Evolutionary conservation across 2,888 invertebrate species (phyloP).

Genomic region (Capitulum mitella): DNA sequence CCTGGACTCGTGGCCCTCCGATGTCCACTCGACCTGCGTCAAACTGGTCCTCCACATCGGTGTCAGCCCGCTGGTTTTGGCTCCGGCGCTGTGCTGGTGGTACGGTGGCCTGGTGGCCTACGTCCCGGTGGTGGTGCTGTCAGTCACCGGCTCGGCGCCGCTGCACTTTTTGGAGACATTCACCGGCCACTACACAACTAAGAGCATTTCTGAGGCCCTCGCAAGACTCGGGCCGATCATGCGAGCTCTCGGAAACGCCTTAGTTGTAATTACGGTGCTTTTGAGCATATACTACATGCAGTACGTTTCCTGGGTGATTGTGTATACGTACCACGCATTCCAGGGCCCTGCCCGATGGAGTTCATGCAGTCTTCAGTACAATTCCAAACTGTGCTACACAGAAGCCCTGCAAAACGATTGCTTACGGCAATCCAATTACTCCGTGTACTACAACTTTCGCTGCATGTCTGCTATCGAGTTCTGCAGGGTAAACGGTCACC

Average conservation of each 20-base stretch:
- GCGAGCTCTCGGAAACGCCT: not conserved
- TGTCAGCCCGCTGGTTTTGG: not conserved
- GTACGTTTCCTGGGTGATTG: not conserved
- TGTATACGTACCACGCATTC: not conserved
- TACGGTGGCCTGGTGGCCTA: not conserved
- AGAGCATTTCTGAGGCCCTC: not conserved
- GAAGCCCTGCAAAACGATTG: not conserved
- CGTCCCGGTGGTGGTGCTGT: not conserved
- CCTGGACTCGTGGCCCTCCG: not conserved
- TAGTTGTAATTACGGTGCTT: not conserved
- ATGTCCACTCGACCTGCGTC: not conserved
- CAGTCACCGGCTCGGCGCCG: not conserved
- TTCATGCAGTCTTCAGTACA: not conserved
- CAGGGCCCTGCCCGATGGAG: not conserved
- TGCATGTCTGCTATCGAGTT: not conserved
- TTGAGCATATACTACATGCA: not conserved
- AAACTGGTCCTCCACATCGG: not conserved
- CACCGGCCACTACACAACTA: not conserved
- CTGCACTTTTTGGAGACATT: not conserved
- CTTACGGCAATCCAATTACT: not conserved
- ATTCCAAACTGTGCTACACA: not conserved
- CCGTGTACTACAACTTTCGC: not conserved
- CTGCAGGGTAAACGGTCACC: not conserved
- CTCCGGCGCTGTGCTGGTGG: not conserved
- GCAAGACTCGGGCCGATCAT: not conserved